These are phyloP conservation scores for Siniperca scherzeri DNA, from an alignment of 2,797 vertebrate species.

Conservation along the genomic window DNA sequence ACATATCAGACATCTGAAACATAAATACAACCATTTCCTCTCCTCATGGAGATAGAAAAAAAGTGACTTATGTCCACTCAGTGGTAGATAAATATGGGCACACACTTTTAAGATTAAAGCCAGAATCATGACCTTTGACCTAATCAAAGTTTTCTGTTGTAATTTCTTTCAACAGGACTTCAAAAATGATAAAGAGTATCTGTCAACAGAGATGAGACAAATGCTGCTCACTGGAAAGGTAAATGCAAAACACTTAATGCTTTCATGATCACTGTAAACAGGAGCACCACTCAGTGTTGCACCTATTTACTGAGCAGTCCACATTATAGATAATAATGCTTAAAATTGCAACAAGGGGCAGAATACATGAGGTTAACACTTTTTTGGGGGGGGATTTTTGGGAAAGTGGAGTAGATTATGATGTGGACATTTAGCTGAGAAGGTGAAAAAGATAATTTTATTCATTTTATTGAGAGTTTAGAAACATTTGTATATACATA, in stretches of 20 bases:
- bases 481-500: background rate
- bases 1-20: background rate
- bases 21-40: background rate
- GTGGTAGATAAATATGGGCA: background rate
- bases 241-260: constrained; percentile 35
- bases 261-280: background rate
- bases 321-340: background rate
- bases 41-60: background rate
- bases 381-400: background rate
- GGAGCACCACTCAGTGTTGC: too few species aligned
- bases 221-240: constrained; percentile 98
- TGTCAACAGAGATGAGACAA: constrained; percentile 93
- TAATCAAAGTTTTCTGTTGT: constrained; percentile 10
- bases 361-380: background rate
- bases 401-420: background rate
- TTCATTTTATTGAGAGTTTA: background rate
- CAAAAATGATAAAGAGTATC: constrained; percentile 95
- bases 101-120: background rate
- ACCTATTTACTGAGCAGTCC: background rate
- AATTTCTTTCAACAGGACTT: constrained; percentile 88
- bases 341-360: background rate
- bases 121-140: background rate
- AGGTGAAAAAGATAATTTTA: background rate
- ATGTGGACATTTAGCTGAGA: background rate
- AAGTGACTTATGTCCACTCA: background rate